phyloP scores from a whole-genome alignment of 64 coral and sea anemone species.

The Dendronephthya gigantea region DNA sequence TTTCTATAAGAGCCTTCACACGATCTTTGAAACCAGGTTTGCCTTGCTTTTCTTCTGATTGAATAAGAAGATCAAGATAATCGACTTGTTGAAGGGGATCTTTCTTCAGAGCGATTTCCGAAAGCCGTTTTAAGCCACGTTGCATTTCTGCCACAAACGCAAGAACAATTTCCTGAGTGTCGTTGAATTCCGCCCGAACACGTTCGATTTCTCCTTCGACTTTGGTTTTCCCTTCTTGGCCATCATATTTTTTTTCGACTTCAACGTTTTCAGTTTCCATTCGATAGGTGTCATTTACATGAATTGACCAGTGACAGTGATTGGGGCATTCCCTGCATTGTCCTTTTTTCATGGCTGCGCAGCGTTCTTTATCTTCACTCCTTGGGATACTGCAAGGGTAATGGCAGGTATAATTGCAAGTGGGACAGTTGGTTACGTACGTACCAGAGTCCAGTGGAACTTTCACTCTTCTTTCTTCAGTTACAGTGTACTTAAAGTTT shows the following conservation, averaged over 20 bases:
- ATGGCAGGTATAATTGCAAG: constrained; percentile 43
- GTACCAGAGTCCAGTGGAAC: neutral
- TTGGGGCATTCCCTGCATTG: constrained; percentile 2
- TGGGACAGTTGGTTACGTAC: constrained; percentile 41
- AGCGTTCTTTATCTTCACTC: neutral
- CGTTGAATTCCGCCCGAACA: constrained; percentile 17
- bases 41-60: constrained; percentile 43
- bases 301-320: too few relatives aligned
- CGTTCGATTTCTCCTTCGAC: neutral
- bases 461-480: neutral
- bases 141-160: constrained; percentile 39
- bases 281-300: constrained; percentile 32
- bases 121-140: too few relatives aligned
- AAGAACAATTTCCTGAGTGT: constrained; percentile 21
- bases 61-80: constrained; percentile 44
- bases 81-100: constrained; percentile 56
- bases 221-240: constrained; percentile 18
- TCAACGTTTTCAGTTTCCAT: neutral
- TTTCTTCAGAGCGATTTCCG: constrained; percentile 22
- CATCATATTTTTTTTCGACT: constrained; percentile 37
- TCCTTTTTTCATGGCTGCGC: constrained; percentile 26
- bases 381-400: constrained; percentile 28
- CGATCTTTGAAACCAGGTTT: constrained; percentile 45
- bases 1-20: constrained; percentile 26
- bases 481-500: constrained; percentile 35